Evolutionary conservation across 2,797 vertebrate species (phyloP).

Genomic region (Spondyliosoma cantharus): DNA sequence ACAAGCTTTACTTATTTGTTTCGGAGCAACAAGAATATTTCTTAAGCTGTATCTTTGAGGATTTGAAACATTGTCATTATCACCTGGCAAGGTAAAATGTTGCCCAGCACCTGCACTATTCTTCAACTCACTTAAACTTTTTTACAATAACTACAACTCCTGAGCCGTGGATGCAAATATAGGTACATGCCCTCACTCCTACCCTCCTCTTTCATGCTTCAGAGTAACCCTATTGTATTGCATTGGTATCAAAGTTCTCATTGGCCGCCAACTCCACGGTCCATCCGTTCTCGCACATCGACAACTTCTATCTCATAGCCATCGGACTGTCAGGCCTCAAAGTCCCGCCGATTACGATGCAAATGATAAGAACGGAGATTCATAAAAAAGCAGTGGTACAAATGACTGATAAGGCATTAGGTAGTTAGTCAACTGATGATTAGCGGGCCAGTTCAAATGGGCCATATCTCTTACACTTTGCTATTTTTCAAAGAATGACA

Average conservation of each 20-base stretch:
- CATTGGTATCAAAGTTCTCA: conserved; percentile 63
- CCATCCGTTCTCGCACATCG: conserved; percentile 50
- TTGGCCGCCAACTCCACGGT: conserved; percentile 27
- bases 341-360: conserved; percentile 79
- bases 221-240: conserved; percentile 11
- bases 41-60: neutral
- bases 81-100: neutral
- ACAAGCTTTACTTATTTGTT: neutral
- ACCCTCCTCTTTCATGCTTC: neutral
- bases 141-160: neutral
- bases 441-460: conserved; percentile 42
- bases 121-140: neutral
- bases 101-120: neutral
- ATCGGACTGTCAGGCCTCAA: conserved; percentile 76
- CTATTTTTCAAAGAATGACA: neutral
- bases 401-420: conserved; percentile 73
- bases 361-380: conserved; percentile 71
- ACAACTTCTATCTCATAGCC: conserved; percentile 63
- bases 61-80: neutral
- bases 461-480: conserved; percentile 22
- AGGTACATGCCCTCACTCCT: neutral
- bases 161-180: neutral
- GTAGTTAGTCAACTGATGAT: conserved; percentile 65
- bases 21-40: neutral
- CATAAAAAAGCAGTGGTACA: conserved; percentile 65